Conservation (phyloP, 2,113 vertebrate species). For the Tragelaphus imberbis region DNA sequence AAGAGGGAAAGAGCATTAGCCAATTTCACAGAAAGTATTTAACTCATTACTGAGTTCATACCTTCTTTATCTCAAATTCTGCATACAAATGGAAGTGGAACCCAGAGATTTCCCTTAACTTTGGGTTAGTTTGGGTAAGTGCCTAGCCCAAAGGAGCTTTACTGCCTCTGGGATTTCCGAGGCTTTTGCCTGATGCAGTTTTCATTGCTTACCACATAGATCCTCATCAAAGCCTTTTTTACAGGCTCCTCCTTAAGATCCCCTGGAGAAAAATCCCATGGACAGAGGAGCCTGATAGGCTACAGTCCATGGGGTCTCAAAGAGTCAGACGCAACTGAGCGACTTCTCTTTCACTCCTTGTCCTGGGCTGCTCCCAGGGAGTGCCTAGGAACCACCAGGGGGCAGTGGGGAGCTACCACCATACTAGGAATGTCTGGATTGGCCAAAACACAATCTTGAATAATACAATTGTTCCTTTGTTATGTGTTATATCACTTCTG, state of each 20-base stretch:
- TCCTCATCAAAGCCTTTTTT: neutral
- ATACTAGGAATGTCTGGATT: neutral
- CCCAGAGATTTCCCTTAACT: neutral
- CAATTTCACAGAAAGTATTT: neutral
- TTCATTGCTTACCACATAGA: neutral
- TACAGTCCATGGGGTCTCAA: too few species aligned
- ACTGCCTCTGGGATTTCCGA: neutral
- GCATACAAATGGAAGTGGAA: neutral
- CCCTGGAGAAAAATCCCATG: too few species aligned
- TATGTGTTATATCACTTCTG: conserved; percentile 8
- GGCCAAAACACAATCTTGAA: neutral
- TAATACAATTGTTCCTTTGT: conserved; percentile 6
- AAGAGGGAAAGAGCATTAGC: neutral
- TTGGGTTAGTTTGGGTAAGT: neutral
- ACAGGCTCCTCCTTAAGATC: neutral
- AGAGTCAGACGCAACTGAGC: accelerated
- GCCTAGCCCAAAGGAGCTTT: neutral
- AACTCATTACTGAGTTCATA: neutral
- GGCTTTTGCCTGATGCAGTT: neutral
- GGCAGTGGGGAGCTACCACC: conserved; percentile 30
- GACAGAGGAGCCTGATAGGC: too few species aligned
- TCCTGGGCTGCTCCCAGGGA: neutral
- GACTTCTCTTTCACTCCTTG: neutral
- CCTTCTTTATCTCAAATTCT: conserved; percentile 24
- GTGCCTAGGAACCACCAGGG: neutral